Percentiles rank a stretch among this genome's conserved stretches.
phyloP scores from a whole-genome alignment of 2,113 vertebrate species.

The Chascanopsetta lugubris region DNA sequence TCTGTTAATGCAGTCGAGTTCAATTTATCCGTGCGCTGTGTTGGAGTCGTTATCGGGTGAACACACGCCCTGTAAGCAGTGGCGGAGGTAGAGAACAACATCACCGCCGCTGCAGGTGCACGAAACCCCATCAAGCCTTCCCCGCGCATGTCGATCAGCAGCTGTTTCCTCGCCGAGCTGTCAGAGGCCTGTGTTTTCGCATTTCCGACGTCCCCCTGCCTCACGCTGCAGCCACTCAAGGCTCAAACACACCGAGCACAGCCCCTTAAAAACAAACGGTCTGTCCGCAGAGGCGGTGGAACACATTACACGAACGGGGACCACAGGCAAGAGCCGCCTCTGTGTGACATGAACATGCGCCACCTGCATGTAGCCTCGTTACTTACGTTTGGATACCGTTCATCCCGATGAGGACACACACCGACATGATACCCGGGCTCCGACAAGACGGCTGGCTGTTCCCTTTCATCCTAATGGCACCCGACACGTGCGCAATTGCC shows the following conservation, averaged over 20 bases:
- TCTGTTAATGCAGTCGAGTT: background rate
- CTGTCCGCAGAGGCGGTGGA: background rate
- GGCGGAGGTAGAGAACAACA: no score
- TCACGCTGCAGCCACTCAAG: background rate
- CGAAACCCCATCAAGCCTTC: background rate
- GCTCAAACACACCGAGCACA: conserved; percentile 3
- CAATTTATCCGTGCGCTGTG: background rate
- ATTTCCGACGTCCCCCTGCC: conserved; percentile 15
- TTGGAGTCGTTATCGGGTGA: background rate
- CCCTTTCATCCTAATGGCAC: conserved; percentile 3
- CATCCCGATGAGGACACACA: background rate
- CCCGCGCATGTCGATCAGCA: conserved; percentile 1
- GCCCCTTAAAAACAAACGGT: conserved; percentile 1
- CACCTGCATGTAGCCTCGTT: background rate
- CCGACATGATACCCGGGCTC: background rate
- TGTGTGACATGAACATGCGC: background rate
- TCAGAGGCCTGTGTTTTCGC: background rate
- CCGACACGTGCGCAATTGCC: conserved; percentile 1
- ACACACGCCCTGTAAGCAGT: no score
- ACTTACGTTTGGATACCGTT: conserved; percentile 3
- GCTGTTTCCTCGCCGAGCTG: background rate
- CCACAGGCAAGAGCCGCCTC: background rate
- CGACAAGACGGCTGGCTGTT: background rate
- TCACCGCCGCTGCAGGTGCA: background rate
- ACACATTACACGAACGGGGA: conserved; percentile 1